Evolutionary conservation across 2,888 invertebrate genomes (phyloP).

Genomic region (Lasioglossum villosulum): DNA sequence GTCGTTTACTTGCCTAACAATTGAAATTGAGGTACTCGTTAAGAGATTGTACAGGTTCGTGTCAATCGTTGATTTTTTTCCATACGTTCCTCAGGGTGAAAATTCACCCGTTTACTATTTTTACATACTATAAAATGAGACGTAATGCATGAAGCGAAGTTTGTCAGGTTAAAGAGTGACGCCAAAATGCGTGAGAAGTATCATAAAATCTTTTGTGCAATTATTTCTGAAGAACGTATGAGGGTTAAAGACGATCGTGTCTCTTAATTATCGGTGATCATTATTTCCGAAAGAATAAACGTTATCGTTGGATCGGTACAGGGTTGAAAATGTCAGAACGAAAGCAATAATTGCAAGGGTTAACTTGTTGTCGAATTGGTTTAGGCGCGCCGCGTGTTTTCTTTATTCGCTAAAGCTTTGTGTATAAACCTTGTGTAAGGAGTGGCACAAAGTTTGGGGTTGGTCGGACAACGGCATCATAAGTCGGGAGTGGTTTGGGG

Average conservation of each 20-base stretch:
- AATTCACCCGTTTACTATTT: too few species aligned
- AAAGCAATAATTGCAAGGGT: neutral
- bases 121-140: too few species aligned
- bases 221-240: too few species aligned
- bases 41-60: neutral
- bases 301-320: neutral
- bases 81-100: too few species aligned
- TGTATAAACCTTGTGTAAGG: constrained; percentile 71
- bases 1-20: neutral
- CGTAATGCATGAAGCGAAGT: too few species aligned
- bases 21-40: too few species aligned
- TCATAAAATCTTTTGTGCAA: too few species aligned
- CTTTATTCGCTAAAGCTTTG: constrained; percentile 69
- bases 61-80: neutral
- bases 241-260: too few species aligned
- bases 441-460: constrained; percentile 76
- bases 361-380: constrained; percentile 48
- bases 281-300: neutral
- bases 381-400: constrained; percentile 60
- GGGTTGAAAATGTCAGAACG: neutral
- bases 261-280: too few species aligned
- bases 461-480: constrained; percentile 83
- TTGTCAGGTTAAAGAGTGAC: too few species aligned
- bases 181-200: too few species aligned
- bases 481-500: constrained; percentile 82